Evolutionary conservation across 2,113 vertebrate species (phyloP).

Genomic region (Triplophysa tibetana): DNA sequence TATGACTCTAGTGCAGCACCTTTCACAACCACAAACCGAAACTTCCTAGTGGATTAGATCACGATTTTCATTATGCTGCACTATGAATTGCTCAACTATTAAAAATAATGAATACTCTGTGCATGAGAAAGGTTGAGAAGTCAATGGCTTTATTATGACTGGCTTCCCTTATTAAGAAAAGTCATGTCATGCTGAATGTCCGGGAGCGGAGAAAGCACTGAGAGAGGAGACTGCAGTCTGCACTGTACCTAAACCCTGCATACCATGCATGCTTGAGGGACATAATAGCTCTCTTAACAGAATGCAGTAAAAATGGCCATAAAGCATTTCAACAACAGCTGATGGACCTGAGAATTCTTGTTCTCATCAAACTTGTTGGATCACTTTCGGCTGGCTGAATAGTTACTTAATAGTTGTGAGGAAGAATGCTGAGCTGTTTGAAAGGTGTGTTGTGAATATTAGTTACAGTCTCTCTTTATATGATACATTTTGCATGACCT

Average conservation of each 20-base stretch:
- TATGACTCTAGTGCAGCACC: neutral
- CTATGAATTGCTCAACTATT: neutral
- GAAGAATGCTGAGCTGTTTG: neutral
- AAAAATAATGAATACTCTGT: neutral
- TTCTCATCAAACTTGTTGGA: slow-evolving; percentile 20
- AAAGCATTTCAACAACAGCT: slow-evolving; percentile 3
- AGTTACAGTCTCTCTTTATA: neutral
- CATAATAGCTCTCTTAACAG: slow-evolving; percentile 42
- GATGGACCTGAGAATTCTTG: slow-evolving; percentile 5
- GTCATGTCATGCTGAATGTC: slow-evolving; percentile 19
- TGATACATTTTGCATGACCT: too few relatives aligned
- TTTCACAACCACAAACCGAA: neutral
- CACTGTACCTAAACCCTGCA: slow-evolving; percentile 31
- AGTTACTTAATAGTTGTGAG: slow-evolving; percentile 18
- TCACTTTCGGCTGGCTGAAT: neutral
- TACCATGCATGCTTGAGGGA: slow-evolving; percentile 47
- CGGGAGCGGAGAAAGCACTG: neutral
- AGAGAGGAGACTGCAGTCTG: slow-evolving; percentile 12
- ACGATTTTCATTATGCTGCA: neutral
- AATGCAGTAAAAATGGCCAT: slow-evolving; percentile 43
- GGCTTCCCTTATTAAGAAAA: neutral
- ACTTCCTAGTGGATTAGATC: neutral
- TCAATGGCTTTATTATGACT: slow-evolving; percentile 2
- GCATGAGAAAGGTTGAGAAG: neutral
- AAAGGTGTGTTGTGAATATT: neutral